Evolutionary conservation across 2,888 invertebrate genomes (phyloP), one percentile per base, ranked within the genome.

Genomic region (Stratiomys singularior): DNA sequence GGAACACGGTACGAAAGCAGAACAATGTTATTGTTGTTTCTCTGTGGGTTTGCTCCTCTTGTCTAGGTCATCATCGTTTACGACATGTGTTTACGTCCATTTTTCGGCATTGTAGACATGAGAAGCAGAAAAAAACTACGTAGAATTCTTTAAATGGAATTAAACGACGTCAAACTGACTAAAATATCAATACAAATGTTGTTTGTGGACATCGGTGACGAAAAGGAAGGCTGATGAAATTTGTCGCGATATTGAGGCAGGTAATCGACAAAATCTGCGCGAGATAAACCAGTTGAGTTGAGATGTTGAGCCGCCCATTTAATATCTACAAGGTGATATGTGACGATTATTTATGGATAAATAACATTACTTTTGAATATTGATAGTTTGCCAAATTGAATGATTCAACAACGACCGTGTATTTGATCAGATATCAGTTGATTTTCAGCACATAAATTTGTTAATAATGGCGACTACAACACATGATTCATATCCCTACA

Each of bases 271-370:
- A 47, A 15, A 69, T 23, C 25, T n/a, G 15, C 18, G 9, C 18
- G 23, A 18, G 69, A 23, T 30, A 69, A 46, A 67, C 47, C 21
- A 13, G 46, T 69, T 47, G 21, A 0, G 60, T 7, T 4, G 13
- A 60, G 60, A 13, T 60, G 0, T 60, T 25, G n/a, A 60, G 15
- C 9, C 5, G 5, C 23, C 21, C 7, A 60, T 11, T 60, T 60
- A n/a, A 37, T 37, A 37, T 37, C 11, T n/a, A 47, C 69, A 69
- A 69, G 69, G 69, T 69, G 46, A 69, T 25, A 30, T 15, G n/a
- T 44, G 46, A 46, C 11, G 66, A 44, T 37, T 66, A 69, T 69
- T 23, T 46, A 47, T 25, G 25, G 46, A 25, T 46, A 23, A 46
- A 69, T 47, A 46, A 23, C 69, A 47, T 69, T 47, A 3, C 21